Base-by-base conservation (phyloP, 1,140 invertebrate species). In the Zaprionus ghesquierei region DNA sequence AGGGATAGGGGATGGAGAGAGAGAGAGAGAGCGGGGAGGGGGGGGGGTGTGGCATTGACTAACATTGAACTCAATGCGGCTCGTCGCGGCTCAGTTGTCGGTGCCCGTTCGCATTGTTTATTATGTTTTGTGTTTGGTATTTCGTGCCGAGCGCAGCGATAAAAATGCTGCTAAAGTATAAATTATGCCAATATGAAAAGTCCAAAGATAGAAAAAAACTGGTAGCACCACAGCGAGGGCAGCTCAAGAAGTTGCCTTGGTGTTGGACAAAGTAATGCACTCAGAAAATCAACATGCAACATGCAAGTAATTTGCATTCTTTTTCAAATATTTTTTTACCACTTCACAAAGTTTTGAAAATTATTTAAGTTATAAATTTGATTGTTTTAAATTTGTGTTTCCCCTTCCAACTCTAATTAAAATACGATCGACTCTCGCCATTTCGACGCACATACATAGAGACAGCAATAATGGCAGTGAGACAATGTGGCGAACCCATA, bases 121-220 rank as follows among this genome's bases (percentile, higher is more conserved):
- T 46, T 46, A 9, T 46, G 8, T 46, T 46, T 38, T 15, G 31
- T 38, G n/a, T 86, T 78, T 78, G 66, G 73, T 74, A 73, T 81
- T 80, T 86, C 75, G 70, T 78, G 75, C 75, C 66, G 78, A 86
- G 81, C 81, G 82, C 81, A 86, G 81, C 81, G 81, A 86, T 86
- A 86, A 86, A 85, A 86, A 81, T 86, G 81, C 81, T 86, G 82
- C 82, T 87, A 86, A 86, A 81, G 82, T 86, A 86, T 86, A 86
- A 86, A 86, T 86, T 86, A 86, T 86, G 75, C 78, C 81, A 85
- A 85, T 86, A 84, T 79, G 72, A 76, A 84, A 84, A 84, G 81
- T 56, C 68, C 53, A 65, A 70, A 77, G 35, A 60, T 59, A 35
- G 27, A 65, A 38, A 35, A 59, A 41, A 27, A 35, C 59, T n/a